phyloP scores from a whole-genome alignment of 2,113 vertebrate genomes.

The Poeciliopsis retropinna region DNA sequence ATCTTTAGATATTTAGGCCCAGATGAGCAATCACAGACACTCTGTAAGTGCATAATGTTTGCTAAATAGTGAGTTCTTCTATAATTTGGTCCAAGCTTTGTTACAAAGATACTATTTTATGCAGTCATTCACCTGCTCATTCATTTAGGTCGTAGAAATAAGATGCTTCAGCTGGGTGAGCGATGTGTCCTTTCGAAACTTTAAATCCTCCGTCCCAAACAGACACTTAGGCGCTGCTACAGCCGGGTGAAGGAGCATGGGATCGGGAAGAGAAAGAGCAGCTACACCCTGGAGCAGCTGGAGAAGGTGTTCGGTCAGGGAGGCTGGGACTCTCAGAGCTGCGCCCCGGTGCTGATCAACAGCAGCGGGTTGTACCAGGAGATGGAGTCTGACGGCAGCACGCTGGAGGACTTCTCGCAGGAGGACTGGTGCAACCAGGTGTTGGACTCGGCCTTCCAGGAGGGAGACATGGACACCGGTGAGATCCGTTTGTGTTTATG shows the following conservation, averaged over 20 bases:
- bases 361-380: slow-evolving; percentile 98
- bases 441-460: slow-evolving; percentile 91
- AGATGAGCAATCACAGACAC: no score
- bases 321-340: slow-evolving; percentile 97
- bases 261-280: slow-evolving; percentile 98
- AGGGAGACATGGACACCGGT: slow-evolving; percentile 94
- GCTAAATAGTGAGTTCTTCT: no score
- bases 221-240: slow-evolving; percentile 96
- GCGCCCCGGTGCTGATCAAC: slow-evolving; percentile 97
- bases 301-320: slow-evolving; percentile 99
- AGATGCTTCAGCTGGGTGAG: background rate
- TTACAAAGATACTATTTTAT: no score
- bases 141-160: no score
- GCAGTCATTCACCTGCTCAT: no score
- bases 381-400: slow-evolving; percentile 96
- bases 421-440: slow-evolving; percentile 99
- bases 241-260: slow-evolving; percentile 99
- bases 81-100: no score
- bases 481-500: slow-evolving; percentile 46
- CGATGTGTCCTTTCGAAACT: background rate
- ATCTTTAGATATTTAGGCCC: no score
- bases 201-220: background rate
- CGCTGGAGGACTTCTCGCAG: slow-evolving; percentile 96
- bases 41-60: no score
- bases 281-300: slow-evolving; percentile 98